phyloP scores from a whole-genome alignment of 2,888 invertebrate genomes.

The Crematogaster levior region DNA sequence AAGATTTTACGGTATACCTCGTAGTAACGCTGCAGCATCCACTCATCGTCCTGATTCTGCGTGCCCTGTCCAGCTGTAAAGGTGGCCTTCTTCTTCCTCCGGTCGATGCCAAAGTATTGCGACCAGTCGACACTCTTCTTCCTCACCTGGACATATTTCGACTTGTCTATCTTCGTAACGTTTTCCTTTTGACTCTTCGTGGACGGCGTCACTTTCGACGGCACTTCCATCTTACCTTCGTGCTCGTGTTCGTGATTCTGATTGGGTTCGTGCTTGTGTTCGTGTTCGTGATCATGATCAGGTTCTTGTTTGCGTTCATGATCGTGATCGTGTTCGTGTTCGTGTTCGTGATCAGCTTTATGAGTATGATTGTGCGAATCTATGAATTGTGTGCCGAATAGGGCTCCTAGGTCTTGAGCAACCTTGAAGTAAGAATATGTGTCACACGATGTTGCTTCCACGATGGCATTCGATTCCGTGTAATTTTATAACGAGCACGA shows the following conservation, averaged over 20 bases:
- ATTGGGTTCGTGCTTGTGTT: conserved; percentile 74
- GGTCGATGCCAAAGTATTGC: conserved; percentile 94
- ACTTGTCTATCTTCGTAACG: conserved; percentile 61
- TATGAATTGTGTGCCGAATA: conserved; percentile 91
- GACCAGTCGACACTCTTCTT: conserved; percentile 96
- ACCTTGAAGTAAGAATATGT: conserved; percentile 72
- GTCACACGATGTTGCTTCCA: neutral
- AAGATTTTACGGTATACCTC: conserved; percentile 80
- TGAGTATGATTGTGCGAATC: conserved; percentile 81
- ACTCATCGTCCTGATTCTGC: conserved; percentile 87
- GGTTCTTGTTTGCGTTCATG: conserved; percentile 75
- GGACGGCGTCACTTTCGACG: conserved; percentile 57
- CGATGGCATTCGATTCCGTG: neutral
- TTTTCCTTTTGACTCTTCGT: conserved; percentile 77
- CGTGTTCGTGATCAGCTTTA: conserved; percentile 72
- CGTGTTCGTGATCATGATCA: conserved; percentile 72
- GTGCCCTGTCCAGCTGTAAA: conserved; percentile 85
- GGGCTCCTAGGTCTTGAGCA: conserved; percentile 85
- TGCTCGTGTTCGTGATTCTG: conserved; percentile 77
- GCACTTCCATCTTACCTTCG: conserved; percentile 83
- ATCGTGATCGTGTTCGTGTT: conserved; percentile 70
- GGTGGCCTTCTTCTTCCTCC: conserved; percentile 90
- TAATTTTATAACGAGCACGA: neutral
- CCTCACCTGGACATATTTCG: conserved; percentile 87
- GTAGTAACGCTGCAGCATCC: conserved; percentile 88